A percentile compares a stretch with the other conserved stretches of the same genome.
Evolutionary conservation across 2,888 invertebrate species (phyloP).

Genomic region (Pocota personata): DNA sequence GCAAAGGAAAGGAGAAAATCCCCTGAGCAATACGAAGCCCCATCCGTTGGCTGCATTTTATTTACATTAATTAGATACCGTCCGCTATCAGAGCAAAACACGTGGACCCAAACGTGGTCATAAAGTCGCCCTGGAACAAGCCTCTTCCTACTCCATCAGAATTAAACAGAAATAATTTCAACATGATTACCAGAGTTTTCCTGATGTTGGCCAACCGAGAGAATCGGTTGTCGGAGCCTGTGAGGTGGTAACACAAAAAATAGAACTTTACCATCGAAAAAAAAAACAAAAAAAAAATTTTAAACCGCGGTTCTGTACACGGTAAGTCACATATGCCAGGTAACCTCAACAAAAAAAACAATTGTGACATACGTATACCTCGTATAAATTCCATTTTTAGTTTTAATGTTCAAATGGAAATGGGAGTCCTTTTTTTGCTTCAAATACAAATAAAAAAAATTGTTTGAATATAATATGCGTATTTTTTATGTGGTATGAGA

Average conservation of each 20-base stretch:
- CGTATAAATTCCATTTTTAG: constrained; percentile 17
- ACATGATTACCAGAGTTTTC: constrained; percentile 28
- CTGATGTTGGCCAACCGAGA: constrained; percentile 26
- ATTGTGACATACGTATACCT: too few species aligned
- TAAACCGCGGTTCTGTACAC: not conserved
- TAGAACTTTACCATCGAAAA: not conserved
- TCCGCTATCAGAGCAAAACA: constrained; percentile 46
- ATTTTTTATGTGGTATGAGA: too few species aligned
- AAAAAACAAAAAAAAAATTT: not conserved
- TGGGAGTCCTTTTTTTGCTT: too few species aligned
- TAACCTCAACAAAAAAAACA: not conserved
- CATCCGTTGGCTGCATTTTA: constrained; percentile 44
- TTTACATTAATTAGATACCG: constrained; percentile 65
- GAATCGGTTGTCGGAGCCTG: not conserved
- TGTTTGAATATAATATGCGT: too few species aligned
- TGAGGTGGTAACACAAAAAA: not conserved
- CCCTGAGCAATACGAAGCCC: not conserved
- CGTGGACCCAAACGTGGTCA: constrained; percentile 34
- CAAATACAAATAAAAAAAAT: too few species aligned
- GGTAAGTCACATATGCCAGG: not conserved
- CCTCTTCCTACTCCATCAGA: not conserved
- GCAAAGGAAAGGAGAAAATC: not conserved
- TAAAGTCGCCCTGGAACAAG: constrained; percentile 16
- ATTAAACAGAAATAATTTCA: not conserved
- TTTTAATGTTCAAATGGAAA: too few species aligned